Evolutionary conservation across 2,888 invertebrate genomes (phyloP), one percentile per base, ranked within the genome.

Genomic region (Tetranychus truncatus): DNA sequence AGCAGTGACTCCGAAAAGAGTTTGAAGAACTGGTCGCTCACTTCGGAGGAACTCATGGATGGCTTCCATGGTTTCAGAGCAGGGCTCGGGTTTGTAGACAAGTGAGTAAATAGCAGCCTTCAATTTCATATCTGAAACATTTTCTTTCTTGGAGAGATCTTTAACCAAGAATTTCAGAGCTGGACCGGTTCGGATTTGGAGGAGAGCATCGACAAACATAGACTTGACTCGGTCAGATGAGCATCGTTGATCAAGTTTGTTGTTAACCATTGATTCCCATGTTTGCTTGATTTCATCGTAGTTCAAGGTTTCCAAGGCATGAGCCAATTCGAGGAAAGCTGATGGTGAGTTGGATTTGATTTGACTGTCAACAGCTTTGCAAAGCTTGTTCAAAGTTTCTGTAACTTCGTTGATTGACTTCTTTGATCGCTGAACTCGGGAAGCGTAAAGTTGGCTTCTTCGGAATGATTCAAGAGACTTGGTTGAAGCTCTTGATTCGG

Each of bases 171-270:
- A 21, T 9, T 69, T 69, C 15, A 69, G 69, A 24, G 20, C 21
- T 20, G 69, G 21, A 11, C 69, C 69, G 5, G 69, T 24, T 20
- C 21, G 21, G 34, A 18, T 24, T 69, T 69, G 69, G 11, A 69
- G 69, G 11, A 69, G n/a, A 69, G 69, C 69, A 24, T 69, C 69
- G 21, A 69, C 21, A 21, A 69, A 69, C 21, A 69, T 20, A 11
- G 11, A 20, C n/a, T 69, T 69, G 20, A 69, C 20, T 69, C 69
- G 69, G 21, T 24, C 9, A 7, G n/a, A 20, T 2, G 55, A 55
- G 55, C 55, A 55, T 6, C 5, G 11, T 21, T 24, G n/a, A 9
- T 20, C 11, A 21, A 69, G 4, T 21, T 69, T 18, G 21, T 9
- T 9, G 11, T 18, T 11, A 24, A 24, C 21, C 20, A 69, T 11